Percentiles rank a stretch among this genome's conserved stretches.
These are phyloP conservation scores for Synergus japonicus DNA, from an alignment of 2,888 invertebrate genomes.

Conservation along the genomic window DNA sequence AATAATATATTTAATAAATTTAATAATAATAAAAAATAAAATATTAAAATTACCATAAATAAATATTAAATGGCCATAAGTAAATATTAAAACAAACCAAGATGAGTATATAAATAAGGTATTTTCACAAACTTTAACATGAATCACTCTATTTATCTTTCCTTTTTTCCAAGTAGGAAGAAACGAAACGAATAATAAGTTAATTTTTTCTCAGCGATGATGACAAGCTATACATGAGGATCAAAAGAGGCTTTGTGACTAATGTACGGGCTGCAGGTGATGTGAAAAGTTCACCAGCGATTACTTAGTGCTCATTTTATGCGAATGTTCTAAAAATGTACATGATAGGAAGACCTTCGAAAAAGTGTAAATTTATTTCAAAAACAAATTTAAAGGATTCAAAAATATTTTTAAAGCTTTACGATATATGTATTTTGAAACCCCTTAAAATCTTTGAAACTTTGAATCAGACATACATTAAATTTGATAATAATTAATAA, in stretches of 20 bases:
- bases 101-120: neutral
- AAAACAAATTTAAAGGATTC: neutral
- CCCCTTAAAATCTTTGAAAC: too few species aligned
- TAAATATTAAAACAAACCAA: neutral
- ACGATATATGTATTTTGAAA: too few species aligned
- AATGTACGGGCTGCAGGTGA: conserved; percentile 11
- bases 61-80: too few species aligned
- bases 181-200: conserved; percentile 3
- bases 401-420: too few species aligned
- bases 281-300: conserved; percentile 25
- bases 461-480: too few species aligned
- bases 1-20: too few species aligned
- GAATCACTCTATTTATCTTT: conserved; percentile 20
- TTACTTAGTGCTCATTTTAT: conserved; percentile 8
- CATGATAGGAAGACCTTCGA: neutral
- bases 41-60: too few species aligned
- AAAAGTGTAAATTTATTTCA: conserved; percentile 23
- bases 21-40: too few species aligned
- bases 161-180: neutral
- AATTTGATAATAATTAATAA: too few species aligned
- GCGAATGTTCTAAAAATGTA: conserved; percentile 2
- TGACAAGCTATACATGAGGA: conserved; percentile 20
- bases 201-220: conserved; percentile 12
- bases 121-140: neutral
- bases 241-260: conserved; percentile 34